A percentile compares a stretch with the other conserved stretches of the same genome.
phyloP scores from a whole-genome alignment of 64 coral and sea anemone species.

The Pocillopora damicornis region DNA sequence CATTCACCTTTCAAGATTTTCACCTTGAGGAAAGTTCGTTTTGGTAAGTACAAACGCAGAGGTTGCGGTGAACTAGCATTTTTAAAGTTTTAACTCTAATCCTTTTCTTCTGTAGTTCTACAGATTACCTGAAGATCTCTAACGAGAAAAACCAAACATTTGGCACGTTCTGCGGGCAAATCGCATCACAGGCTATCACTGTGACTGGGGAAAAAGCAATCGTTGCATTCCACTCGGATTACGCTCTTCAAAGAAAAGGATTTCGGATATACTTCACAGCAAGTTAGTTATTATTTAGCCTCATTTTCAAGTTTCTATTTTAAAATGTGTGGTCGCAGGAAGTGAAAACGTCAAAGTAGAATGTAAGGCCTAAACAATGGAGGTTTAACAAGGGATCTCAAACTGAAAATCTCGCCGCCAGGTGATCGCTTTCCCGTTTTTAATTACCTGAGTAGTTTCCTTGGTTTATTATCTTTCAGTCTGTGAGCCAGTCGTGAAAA shows the following conservation, averaged over 20 bases:
- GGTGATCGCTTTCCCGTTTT: too few relatives aligned
- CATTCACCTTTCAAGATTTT: neutral
- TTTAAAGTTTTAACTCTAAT: neutral
- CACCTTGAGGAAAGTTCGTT: neutral
- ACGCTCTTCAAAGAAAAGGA: neutral
- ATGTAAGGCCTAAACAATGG: too few relatives aligned
- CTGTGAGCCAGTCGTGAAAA: neutral
- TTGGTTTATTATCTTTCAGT: neutral
- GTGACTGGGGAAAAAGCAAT: neutral
- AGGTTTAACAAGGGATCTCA: too few relatives aligned
- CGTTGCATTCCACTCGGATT: constrained; percentile 5
- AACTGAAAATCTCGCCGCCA: too few relatives aligned
- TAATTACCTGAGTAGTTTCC: too few relatives aligned
- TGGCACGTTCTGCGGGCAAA: neutral
- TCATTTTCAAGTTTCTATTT: too few relatives aligned
- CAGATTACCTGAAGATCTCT: neutral
- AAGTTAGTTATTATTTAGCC: neutral
- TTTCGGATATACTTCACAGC: neutral
- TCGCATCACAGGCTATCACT: neutral
- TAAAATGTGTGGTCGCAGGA: too few relatives aligned
- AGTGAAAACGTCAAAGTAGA: too few relatives aligned
- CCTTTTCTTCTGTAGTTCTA: neutral
- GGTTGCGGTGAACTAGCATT: neutral
- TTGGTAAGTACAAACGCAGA: neutral
- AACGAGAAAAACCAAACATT: neutral